Base-by-base conservation (phyloP, 2,797 vertebrate species). In the Scolopax bukidnonensis region DNA sequence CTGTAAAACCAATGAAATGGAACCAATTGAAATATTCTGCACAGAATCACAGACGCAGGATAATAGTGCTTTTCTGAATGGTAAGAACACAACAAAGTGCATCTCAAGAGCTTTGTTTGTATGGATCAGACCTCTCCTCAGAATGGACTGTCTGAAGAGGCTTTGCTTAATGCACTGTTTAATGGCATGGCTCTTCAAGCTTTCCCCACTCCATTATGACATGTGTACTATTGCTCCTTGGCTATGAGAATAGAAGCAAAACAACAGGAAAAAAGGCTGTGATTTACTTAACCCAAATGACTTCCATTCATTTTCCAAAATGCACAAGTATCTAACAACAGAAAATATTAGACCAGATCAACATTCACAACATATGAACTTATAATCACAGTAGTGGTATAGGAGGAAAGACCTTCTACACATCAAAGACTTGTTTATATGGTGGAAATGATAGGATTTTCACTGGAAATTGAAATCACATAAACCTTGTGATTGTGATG, bases 41-140 rank as follows among this genome's bases (percentile, higher is more conserved):
- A 87, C 12, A 57, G 73, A 96, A 91, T 89, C 87, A 88, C 90
- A 97, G 93, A 80, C 82, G 92, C 43, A 64, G 84, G 53, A 84
- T 93, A 96, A 94, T 64, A 96, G 84, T 0, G 25, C 48, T 96
- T 95, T 95, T 82, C 93, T 97, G 89, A 96, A 95, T 67, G 79
- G 78, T 75, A 83, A 91, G 87, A 96, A 91, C 47, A 30, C 89
- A 96, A 94, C 93, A 93, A 96, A 97, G 88, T 96, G 96, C 56
- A 92, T 96, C 96, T 97, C 91, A 90, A 97, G 97, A 94, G 94
- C 59, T 96, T 94, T 97, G 96, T 96, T 96, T 97, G 91, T 90
- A 40, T 76, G 95, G 90, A 87, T 36, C 92, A 96, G 92, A 87
- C 84, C 89, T 96, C 95, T 97, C 88, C 17, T 90, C 91, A 17